Percentiles rank a stretch among this genome's conserved stretches.
These are phyloP conservation scores for Myzus persicae DNA, from an alignment of 1,140 invertebrate species.

Conservation along the genomic window DNA sequence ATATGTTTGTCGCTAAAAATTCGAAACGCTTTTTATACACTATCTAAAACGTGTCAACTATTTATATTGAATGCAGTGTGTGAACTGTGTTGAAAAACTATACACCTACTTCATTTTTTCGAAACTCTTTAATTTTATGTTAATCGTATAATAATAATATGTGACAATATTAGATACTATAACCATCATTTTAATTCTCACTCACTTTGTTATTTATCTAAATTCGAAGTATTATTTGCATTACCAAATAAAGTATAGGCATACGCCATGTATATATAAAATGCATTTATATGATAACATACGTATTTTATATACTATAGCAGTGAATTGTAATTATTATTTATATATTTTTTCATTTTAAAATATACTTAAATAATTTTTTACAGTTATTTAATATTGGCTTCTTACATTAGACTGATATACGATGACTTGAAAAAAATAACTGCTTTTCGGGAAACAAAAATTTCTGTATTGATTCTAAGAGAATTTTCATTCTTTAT, in stretches of 20 bases:
- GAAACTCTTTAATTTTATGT: conserved; percentile 12
- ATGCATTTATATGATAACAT: too few species aligned
- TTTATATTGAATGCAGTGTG: not conserved
- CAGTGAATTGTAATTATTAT: not conserved
- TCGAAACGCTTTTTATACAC: conserved; percentile 50
- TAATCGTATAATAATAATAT: not conserved
- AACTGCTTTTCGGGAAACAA: not conserved
- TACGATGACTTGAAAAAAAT: not conserved
- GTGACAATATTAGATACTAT: not conserved
- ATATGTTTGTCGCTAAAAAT: conserved; percentile 45
- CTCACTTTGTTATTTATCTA: not conserved
- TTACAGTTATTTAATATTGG: not conserved
- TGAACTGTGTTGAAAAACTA: not conserved
- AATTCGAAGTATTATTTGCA: not conserved
- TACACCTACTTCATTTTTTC: not conserved
- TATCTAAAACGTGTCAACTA: conserved; percentile 46
- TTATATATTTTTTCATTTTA: not conserved
- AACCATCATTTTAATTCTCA: not conserved
- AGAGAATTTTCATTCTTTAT: not conserved
- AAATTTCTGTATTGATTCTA: not conserved
- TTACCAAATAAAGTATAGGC: not conserved
- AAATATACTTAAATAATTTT: not conserved
- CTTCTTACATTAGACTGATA: not conserved
- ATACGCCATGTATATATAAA: too few species aligned
- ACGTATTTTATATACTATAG: not conserved